These are phyloP conservation scores for Tapirus indicus DNA, from an alignment of 2,797 vertebrate species.

Conservation along the genomic window DNA sequence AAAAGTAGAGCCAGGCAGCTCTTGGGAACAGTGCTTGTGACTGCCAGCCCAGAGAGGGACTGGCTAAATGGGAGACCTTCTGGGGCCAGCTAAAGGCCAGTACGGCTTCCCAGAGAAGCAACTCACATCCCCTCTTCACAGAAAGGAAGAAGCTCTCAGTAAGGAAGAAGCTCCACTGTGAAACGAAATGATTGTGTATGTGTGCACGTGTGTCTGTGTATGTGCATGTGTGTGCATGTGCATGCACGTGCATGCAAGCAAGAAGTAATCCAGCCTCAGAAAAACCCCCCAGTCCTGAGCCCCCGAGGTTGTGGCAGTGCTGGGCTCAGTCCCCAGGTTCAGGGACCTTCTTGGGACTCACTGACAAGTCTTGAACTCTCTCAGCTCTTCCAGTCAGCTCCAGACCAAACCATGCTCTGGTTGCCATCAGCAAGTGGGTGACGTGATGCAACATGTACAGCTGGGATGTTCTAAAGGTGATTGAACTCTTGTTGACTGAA, in stretches of 20 bases:
- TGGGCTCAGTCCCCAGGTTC: not conserved
- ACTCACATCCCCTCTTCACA: not conserved
- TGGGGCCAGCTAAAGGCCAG: not conserved
- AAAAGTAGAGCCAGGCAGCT: not conserved
- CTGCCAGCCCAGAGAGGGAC: not conserved
- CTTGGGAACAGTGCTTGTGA: not conserved
- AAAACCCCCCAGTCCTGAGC: not conserved
- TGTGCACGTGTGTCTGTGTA: not conserved
- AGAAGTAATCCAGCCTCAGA: not conserved
- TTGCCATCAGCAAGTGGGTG: not conserved
- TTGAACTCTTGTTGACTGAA: not conserved
- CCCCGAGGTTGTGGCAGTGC: not conserved
- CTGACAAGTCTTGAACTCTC: not conserved
- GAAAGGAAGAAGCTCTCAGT: not conserved
- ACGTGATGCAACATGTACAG: not conserved
- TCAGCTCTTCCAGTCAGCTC: not conserved
- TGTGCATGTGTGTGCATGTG: not conserved
- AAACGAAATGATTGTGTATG: not conserved
- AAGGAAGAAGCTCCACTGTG: not conserved
- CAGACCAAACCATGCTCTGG: not conserved
- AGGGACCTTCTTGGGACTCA: not conserved
- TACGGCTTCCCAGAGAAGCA: not conserved
- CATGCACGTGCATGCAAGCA: not conserved
- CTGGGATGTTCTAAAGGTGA: not conserved
- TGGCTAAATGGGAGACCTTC: not conserved